Base-by-base conservation (phyloP, 2,113 vertebrate species). In the Boleophthalmus pectinirostris region DNA sequence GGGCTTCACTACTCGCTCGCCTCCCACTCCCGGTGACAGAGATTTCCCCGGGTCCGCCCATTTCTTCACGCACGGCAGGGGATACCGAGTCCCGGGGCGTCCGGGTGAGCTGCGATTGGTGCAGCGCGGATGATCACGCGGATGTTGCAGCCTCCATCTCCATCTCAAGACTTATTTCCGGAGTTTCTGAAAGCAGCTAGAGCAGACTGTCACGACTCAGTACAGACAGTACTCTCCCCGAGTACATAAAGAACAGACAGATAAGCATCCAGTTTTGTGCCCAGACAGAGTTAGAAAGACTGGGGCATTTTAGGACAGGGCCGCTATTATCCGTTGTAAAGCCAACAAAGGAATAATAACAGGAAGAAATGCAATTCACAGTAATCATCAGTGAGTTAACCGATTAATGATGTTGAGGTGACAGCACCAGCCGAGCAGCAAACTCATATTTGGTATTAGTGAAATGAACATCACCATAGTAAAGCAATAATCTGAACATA, bases 81-180 rank as follows among this genome's bases (percentile, higher is more conserved):
- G 83, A 92, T 91, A 74, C 93, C 92, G 90, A 80, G 86, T 74
- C 78, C 75, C 83, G 82, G 76, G 61, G 1, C 7, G n/a, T 67
- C 35, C 12, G 43, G 60, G 49, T 15, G 74, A 0, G 6, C 46
- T 16, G 47, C 79, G 71, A 91, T 94, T 92, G 92, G 91, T 47
- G 65, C 65, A 16, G 64, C 10, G 25, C 43, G 45, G 75, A 73
- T 88, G 91, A 84, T 89, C 85, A 75, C 70, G 80, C 88, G 89
- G 87, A 89, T 90, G 91, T 91, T 80, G 63, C 91, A 75, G 83
- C 93, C 91, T 82, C 81, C 70, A 71, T 83, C 67, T 85, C 93
- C 91, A 87, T 93, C 79, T 89, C 33, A 63, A 91, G 91, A 43
- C 83, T 73, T 73, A 87, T 21, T 93, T 94, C 93, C 94, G 94